Base-by-base conservation (phyloP, 1,140 invertebrate genomes). In the Neuroterus valhalla region DNA sequence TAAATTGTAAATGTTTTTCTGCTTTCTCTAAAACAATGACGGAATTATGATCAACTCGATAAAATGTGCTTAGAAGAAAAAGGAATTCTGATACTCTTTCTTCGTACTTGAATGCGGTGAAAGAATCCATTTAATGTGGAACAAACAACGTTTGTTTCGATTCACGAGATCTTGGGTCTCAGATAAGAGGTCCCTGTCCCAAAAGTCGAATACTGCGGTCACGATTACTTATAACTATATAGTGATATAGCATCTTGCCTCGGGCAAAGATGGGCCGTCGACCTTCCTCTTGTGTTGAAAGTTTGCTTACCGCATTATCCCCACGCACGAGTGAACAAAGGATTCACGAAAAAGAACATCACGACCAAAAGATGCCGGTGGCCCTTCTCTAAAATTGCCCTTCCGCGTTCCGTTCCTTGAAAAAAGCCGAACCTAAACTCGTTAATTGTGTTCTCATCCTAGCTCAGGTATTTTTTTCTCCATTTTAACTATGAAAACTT, bases 261-360 rank as follows among this genome's bases (percentile, higher is more conserved):
- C 12, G 15, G 21, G 55, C 55, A 31, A 15, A 62, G 55, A 26
- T 62, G 23, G 55, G 55, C 23, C 55, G 55, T 26, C 55, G 55
- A 62, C 55, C 55, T 62, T 62, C 55, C 2, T 62, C 52, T 62
- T 11, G 31, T 31, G 55, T 62, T 62, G 31, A 31, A 62, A 23
- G 55, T 62, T 62, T 62, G 55, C 55, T 62, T 62, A 62, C 55
- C 55, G 55, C 55, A 31, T 26, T 62, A 62, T 62, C 26, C 55
- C 55, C n/a, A 62, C 55, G 55, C 55, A 62, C 55, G 55, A 62
- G 21, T 62, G 55, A 62, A 62, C 55, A 62, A 62, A 62, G 55
- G 55, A 62, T 62, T 62, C 55, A 62, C 55, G n/a, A 62, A 62
- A 62, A 62, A 62, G 11, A 62, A 62, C 23, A 62, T 26, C 23